A percentile compares a stretch with the other conserved stretches of the same genome.
Evolutionary conservation across 2,113 vertebrate species (phyloP).

Genomic region (Chloebia gouldiae): DNA sequence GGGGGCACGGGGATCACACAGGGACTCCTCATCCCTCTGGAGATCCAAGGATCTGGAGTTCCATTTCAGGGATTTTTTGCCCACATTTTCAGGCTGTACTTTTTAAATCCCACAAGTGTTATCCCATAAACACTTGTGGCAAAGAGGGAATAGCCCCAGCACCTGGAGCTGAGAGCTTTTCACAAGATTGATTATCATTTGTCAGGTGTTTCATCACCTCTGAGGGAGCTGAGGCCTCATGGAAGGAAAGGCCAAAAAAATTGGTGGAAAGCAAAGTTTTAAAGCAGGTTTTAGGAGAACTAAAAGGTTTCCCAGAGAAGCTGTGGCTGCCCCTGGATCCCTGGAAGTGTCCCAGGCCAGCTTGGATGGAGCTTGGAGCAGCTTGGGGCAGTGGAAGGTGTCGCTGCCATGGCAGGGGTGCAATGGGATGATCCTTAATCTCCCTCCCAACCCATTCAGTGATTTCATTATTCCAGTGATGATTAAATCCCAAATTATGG

Average conservation of each 20-base stretch:
- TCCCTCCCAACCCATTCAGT: neutral
- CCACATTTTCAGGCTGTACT: neutral
- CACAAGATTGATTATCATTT: neutral
- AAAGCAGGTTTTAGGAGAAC: rapidly evolving
- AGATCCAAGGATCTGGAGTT: neutral
- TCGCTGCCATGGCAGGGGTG: neutral
- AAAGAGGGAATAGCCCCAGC: neutral
- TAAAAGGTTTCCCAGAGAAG: neutral
- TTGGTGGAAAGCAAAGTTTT: neutral
- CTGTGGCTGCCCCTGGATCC: neutral
- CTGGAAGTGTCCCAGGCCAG: neutral
- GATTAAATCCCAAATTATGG: neutral
- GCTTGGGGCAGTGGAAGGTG: neutral
- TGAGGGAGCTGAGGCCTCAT: neutral
- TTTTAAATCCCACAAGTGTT: neutral
- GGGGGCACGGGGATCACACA: neutral
- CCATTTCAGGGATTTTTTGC: neutral
- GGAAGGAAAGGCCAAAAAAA: neutral
- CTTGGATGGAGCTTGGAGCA: no score
- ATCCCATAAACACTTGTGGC: neutral
- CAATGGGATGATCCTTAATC: rapidly evolving
- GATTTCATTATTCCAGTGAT: neutral
- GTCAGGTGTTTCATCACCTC: neutral
- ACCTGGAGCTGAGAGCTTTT: neutral
- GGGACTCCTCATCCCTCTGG: neutral